These are phyloP conservation scores for Litoditis marina DNA, from an alignment of 2,888 invertebrate genomes.

Conservation along the genomic window DNA sequence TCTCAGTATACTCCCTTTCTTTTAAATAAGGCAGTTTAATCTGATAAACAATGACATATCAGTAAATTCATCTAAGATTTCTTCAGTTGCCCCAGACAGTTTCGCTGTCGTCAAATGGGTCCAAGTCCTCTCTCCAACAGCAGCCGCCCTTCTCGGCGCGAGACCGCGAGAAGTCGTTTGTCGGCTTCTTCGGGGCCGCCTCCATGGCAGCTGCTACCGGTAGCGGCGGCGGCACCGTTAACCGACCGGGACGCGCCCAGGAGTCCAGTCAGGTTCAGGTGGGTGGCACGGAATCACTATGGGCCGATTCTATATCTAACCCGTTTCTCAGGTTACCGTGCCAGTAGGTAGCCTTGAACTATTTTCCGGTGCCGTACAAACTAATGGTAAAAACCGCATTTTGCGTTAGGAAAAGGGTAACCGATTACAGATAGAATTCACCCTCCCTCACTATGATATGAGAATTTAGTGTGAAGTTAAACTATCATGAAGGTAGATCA, in stretches of 20 bases:
- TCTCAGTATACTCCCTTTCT: background rate
- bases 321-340: too few relatives aligned
- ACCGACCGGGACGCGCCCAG: constrained; percentile 56
- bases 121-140: constrained; percentile 21
- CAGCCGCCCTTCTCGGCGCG: constrained; percentile 39
- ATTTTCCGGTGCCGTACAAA: too few relatives aligned
- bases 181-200: constrained; percentile 80
- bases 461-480: too few relatives aligned
- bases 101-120: background rate
- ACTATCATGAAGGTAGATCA: too few relatives aligned
- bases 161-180: constrained; percentile 81
- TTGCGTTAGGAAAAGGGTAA: too few relatives aligned
- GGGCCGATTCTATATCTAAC: too few relatives aligned
- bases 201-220: constrained; percentile 16
- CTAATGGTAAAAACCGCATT: too few relatives aligned
- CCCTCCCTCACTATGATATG: too few relatives aligned
- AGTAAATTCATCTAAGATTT: background rate
- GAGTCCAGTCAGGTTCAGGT: constrained; percentile 46
- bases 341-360: too few relatives aligned
- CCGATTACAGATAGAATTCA: too few relatives aligned
- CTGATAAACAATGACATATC: too few relatives aligned
- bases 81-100: constrained; percentile 15
- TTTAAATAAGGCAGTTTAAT: background rate
- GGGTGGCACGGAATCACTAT: background rate
- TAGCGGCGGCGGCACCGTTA: constrained; percentile 55